Base-by-base conservation (phyloP, 2,888 invertebrate species). In the Lepetodrilus schrolli region DNA sequence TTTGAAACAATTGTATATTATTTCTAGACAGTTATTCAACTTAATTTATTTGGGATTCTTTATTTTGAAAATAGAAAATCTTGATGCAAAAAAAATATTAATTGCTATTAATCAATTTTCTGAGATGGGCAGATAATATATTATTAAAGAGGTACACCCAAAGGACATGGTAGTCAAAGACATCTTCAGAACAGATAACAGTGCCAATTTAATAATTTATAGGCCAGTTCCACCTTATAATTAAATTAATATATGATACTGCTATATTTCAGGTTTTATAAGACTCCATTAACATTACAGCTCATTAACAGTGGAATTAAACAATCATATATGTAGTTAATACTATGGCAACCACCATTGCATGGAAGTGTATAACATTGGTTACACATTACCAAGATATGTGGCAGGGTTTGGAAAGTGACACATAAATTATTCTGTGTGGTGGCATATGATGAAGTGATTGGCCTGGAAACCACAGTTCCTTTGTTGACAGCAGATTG, bases 31-130 rank as follows among this genome's bases (percentile, higher is more conserved):
- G 17, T 43, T 43, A 17, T 43, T 13, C 17, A 13, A 43, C 17
- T 13, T 13, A 43, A 43, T 43, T 13, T 43, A n/a, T n/a, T n/a
- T 43, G 13, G 17, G 43, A 43, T 17, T 43, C 43, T 43, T 43
- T 43, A 17, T 43, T 43, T 43, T 43, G 43, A 13, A 13, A 43
- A 43, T 17, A 43, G 43, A 43, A 43, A 17, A 43, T 43, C n/a
- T 17, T 17, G 43, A 43, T 43, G 43, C 17, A 17, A 43, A 34
- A 30, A 58, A 34, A 30, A 58, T 58, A 26, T 51, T 30, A 58
- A 58, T 58, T 30, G 34, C 51, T 58, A n/a, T n/a, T n/a, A 34
- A 58, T 58, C 58, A 30, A 58, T 58, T 58, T 58, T 58, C 7
- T 34, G 13, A n/a, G 26, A 13, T 13, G 34, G 30, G 2, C n/a